Evolutionary conservation across 2,113 vertebrate species (phyloP).

Genomic region (Lipophrys pholis): DNA sequence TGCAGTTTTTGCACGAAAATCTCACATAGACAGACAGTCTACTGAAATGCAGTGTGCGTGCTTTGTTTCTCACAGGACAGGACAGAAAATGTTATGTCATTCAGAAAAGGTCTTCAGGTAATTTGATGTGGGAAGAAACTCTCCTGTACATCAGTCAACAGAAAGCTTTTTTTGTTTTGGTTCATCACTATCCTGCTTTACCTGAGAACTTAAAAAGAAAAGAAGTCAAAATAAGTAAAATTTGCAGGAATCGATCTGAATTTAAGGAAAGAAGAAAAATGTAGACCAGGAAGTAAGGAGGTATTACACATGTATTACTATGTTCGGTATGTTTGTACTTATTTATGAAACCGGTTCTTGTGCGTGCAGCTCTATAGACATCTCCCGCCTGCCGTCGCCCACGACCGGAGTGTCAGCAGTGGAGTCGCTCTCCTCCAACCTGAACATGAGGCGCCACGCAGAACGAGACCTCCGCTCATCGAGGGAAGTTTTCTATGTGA

Average conservation of each 20-base stretch:
- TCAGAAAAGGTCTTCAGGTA: not conserved
- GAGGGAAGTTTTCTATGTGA: conserved; percentile 93
- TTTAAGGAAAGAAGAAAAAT: no score
- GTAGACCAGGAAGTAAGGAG: no score
- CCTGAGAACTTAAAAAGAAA: no score
- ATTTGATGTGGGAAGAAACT: not conserved
- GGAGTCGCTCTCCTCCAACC: conserved; percentile 81
- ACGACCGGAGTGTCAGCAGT: conserved; percentile 88
- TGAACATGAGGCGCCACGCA: conserved; percentile 80
- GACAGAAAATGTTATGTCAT: not conserved
- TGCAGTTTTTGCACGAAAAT: not conserved
- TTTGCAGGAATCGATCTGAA: no score
- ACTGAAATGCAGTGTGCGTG: no score
- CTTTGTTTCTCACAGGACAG: no score
- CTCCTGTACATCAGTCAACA: not conserved
- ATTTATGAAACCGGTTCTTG: not conserved
- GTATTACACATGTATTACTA: no score
- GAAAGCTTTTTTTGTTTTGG: no score
- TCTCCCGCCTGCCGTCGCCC: conserved; percentile 93
- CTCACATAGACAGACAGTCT: not conserved
- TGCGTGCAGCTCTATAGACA: conserved; percentile 85
- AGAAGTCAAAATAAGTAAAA: no score
- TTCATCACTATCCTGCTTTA: no score
- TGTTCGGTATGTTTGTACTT: no score
- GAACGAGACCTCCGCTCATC: conserved; percentile 83